Evolutionary conservation across 2,797 vertebrate species (phyloP).

Genomic region (Anguilla marmorata): DNA sequence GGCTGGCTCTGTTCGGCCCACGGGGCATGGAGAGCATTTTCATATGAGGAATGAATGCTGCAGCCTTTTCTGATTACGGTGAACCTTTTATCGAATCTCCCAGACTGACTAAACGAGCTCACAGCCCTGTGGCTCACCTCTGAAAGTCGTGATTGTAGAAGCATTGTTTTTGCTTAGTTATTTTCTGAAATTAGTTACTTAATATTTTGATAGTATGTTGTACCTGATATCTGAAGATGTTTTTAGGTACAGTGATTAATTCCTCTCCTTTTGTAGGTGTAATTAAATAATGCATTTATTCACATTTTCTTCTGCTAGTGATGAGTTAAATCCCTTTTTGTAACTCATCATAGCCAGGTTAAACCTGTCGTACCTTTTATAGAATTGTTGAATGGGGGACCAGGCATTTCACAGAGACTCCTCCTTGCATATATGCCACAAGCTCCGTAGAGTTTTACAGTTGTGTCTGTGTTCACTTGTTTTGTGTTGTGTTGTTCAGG

Average conservation of each 20-base stretch:
- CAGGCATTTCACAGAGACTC: slow-evolving; percentile 36
- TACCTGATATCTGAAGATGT: background rate
- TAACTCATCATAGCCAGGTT: slow-evolving; percentile 44
- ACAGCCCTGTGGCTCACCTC: background rate
- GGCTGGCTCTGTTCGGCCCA: slow-evolving; percentile 31
- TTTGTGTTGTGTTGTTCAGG: background rate
- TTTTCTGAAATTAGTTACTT: background rate
- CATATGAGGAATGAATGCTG: background rate
- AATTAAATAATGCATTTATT: slow-evolving; percentile 36
- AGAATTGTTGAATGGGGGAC: slow-evolving; percentile 63
- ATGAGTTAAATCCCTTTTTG: slow-evolving; percentile 54
- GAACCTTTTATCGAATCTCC: slow-evolving; percentile 12
- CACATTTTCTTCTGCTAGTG: slow-evolving; percentile 50
- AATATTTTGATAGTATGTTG: background rate
- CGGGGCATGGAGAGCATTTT: slow-evolving; percentile 20
- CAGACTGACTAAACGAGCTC: background rate
- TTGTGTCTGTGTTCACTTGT: background rate
- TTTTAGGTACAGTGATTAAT: slow-evolving; percentile 6
- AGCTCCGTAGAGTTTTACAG: slow-evolving; percentile 29
- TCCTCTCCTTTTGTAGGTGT: slow-evolving; percentile 25
- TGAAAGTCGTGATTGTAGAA: background rate
- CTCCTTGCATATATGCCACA: slow-evolving; percentile 41
- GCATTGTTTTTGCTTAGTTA: slow-evolving; percentile 1
- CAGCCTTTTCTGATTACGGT: slow-evolving; percentile 19
- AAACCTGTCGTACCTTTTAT: slow-evolving; percentile 55